These are phyloP conservation scores for Lagenorhynchus albirostris DNA, from an alignment of 2,113 vertebrate species.

Conservation along the genomic window DNA sequence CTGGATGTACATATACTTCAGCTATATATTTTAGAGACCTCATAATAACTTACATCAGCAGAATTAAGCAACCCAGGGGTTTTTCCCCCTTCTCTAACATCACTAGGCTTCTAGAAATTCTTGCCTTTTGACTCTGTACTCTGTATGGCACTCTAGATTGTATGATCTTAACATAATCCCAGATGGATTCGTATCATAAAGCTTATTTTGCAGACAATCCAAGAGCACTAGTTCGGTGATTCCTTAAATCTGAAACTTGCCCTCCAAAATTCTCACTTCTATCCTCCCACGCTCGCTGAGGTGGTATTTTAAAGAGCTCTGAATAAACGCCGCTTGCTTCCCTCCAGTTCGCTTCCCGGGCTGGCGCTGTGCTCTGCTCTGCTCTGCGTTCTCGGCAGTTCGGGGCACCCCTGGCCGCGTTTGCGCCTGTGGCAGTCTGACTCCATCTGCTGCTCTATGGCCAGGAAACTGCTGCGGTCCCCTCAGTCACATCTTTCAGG, in stretches of 20 bases:
- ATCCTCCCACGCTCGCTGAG: neutral
- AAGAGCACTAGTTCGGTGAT: neutral
- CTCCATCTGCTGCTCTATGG: neutral
- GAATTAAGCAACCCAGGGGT: neutral
- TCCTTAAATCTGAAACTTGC: neutral
- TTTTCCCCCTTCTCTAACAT: neutral
- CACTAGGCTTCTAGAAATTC: neutral
- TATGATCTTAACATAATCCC: neutral
- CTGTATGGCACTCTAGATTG: neutral
- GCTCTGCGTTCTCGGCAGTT: neutral
- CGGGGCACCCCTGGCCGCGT: neutral
- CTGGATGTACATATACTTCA: neutral
- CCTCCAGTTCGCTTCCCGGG: neutral
- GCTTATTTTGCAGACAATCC: neutral
- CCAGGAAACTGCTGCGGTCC: constrained; percentile 5
- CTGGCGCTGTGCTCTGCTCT: too few relatives aligned
- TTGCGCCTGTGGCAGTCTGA: neutral
- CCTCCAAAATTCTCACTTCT: neutral
- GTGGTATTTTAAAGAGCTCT: neutral
- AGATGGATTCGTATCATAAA: neutral
- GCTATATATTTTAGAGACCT: neutral
- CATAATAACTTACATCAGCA: constrained; percentile 4
- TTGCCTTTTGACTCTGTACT: neutral
- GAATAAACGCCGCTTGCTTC: neutral
- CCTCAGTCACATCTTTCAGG: constrained; percentile 24